Conservation (phyloP, 2,113 vertebrate species). For the Cebus imitator region DNA sequence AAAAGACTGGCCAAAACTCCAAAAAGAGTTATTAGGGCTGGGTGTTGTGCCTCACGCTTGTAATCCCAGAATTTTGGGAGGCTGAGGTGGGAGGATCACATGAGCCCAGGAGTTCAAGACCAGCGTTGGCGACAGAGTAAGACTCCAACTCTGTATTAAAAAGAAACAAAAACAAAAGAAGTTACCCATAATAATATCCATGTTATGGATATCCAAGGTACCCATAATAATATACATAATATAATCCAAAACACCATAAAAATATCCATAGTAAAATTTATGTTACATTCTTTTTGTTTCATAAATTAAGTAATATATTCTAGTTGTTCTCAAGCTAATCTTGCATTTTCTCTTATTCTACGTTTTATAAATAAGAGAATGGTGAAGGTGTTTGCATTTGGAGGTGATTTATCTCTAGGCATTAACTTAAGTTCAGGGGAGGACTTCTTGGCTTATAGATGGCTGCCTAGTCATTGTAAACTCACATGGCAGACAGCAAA, state of each 20-base stretch:
- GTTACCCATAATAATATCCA: no score
- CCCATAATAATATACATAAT: no score
- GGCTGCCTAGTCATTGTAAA: background rate
- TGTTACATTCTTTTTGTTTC: background rate
- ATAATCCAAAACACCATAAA: no score
- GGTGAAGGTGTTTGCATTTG: background rate
- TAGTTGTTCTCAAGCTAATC: background rate
- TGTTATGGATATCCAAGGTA: no score
- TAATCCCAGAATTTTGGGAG: no score
- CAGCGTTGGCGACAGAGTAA: no score
- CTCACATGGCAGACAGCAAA: background rate
- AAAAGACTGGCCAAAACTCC: background rate
- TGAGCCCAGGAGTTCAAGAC: no score
- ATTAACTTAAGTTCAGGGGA: background rate
- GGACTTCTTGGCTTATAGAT: background rate
- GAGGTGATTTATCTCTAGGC: background rate
- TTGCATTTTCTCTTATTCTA: background rate
- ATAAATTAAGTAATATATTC: background rate
- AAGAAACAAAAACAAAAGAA: no score
- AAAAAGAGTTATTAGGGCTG: background rate
- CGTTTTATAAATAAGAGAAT: background rate
- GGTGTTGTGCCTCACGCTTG: no score
- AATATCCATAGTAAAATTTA: background rate
- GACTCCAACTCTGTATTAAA: no score
- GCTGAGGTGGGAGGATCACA: no score